Evolutionary conservation across 2,797 vertebrate species (phyloP).

Genomic region (Lindbergichthys nudifrons): DNA sequence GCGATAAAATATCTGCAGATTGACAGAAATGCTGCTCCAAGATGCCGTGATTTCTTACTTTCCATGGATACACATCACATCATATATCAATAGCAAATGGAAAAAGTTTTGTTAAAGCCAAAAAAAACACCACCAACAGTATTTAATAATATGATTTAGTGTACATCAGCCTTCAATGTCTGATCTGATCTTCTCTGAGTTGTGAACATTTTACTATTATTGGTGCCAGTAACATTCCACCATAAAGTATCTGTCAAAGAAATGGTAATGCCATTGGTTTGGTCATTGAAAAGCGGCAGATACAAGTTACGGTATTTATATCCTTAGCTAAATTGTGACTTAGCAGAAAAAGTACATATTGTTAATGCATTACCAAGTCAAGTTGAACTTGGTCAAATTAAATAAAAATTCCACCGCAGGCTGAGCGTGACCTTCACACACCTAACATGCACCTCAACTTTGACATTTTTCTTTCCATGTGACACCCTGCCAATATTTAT

Average conservation of each 20-base stretch:
- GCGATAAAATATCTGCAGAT: constrained; percentile 5
- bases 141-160: background rate
- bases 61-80: background rate
- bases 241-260: too few species aligned
- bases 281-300: constrained; percentile 7
- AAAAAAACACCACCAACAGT: background rate
- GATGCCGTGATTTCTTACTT: background rate
- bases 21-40: too few species aligned
- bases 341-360: too few species aligned
- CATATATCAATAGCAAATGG: background rate
- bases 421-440: background rate
- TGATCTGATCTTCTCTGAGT: background rate
- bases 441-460: constrained; percentile 22
- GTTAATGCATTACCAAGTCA: background rate
- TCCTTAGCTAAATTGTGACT: too few species aligned
- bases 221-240: background rate
- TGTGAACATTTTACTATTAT: background rate
- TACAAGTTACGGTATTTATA: background rate
- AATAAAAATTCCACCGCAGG: constrained; percentile 18
- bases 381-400: background rate
- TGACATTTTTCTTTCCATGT: constrained; percentile 23
- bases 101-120: background rate
- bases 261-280: constrained; percentile 3
- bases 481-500: constrained; percentile 42
- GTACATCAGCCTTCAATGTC: background rate